phyloP scores from a whole-genome alignment of 2,888 invertebrate genomes.

The Philaethria dido region DNA sequence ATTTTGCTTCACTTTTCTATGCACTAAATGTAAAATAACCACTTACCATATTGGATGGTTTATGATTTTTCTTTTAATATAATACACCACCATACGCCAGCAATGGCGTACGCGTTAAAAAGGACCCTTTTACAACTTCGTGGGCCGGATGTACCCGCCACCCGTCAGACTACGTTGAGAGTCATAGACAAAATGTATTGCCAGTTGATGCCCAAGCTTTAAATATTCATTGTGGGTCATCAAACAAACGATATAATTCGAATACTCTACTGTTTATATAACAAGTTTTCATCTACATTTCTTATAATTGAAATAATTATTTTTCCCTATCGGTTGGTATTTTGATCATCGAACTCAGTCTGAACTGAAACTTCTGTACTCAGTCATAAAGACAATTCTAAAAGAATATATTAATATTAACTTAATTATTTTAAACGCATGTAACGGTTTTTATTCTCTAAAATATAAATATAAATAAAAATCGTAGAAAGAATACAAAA shows the following conservation, averaged over 20 bases:
- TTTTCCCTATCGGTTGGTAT: not conserved
- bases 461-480: not conserved
- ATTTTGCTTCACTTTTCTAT: conserved; percentile 58
- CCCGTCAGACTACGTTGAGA: conserved; percentile 55
- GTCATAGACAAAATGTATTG: conserved; percentile 60
- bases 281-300: not conserved
- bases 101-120: conserved; percentile 94
- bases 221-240: not conserved
- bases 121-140: conserved; percentile 64
- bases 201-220: conserved; percentile 43
- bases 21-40: conserved; percentile 62
- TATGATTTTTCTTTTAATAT: conserved; percentile 88
- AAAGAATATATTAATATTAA: too few species aligned
- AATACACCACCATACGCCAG: conserved; percentile 91
- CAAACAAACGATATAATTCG: not conserved
- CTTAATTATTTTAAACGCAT: too few species aligned
- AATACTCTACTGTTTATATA: not conserved
- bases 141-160: conserved; percentile 69
- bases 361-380: too few species aligned
- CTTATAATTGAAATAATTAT: not conserved
- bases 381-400: too few species aligned
- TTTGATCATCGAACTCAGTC: too few species aligned
- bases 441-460: not conserved
- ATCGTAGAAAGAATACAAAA: not conserved
- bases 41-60: conserved; percentile 93